Conservation (phyloP, 1,140 invertebrate genomes). For the Babylonia areolata region DNA sequence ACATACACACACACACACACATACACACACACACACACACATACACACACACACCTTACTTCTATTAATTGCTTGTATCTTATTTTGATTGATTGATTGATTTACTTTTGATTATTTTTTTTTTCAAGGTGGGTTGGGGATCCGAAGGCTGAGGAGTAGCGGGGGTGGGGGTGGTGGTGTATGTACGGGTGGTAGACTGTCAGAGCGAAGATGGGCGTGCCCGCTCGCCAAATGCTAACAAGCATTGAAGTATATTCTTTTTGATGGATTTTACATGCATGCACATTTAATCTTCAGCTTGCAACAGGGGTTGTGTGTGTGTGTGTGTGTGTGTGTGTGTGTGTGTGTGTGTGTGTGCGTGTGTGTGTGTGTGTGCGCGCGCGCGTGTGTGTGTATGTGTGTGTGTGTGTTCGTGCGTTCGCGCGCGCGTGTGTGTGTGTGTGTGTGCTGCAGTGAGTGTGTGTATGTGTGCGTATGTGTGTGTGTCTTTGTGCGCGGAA, state of each 20-base stretch:
- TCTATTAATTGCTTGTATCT: not conserved
- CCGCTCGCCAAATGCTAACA: too few relatives aligned
- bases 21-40: constrained; percentile 29
- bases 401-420: constrained; percentile 16
- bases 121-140: not conserved
- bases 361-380: too few relatives aligned
- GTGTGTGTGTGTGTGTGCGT: not conserved
- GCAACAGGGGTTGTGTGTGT: constrained; percentile 18
- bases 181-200: not conserved
- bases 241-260: not conserved
- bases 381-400: not conserved
- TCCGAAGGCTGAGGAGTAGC: too few relatives aligned
- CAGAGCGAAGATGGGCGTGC: too few relatives aligned
- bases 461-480: not conserved
- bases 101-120: not conserved
- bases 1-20: constrained; percentile 27
- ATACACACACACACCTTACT: too few relatives aligned
- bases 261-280: not conserved
- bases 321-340: constrained; percentile 32
- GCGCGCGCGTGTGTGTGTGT: too few relatives aligned
- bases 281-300: not conserved
- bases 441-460: constrained; percentile 1
- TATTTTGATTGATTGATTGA: not conserved
- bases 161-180: too few relatives aligned
- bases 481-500: constrained; percentile 15